These are phyloP conservation scores for Sinelater perroti DNA, from an alignment of 2,888 invertebrate genomes.

Conservation along the genomic window DNA sequence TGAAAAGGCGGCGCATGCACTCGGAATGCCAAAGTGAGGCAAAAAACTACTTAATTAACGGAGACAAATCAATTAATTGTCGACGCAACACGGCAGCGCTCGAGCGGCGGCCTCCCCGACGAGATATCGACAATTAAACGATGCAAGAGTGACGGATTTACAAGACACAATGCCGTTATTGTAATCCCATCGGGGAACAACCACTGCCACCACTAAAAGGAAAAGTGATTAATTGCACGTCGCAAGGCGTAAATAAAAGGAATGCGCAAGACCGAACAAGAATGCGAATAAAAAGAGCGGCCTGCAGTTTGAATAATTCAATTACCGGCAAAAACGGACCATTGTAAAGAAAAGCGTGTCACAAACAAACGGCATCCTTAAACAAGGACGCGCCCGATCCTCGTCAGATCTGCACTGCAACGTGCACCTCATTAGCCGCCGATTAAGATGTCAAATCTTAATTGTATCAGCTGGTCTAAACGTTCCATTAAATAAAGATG, in stretches of 20 bases:
- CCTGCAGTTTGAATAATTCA: slow-evolving; percentile 45
- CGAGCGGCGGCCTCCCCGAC: too few species aligned
- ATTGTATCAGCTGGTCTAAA: slow-evolving; percentile 45
- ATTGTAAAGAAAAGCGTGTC: slow-evolving; percentile 36
- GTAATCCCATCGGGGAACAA: slow-evolving; percentile 7
- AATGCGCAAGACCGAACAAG: slow-evolving; percentile 27
- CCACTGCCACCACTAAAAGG: slow-evolving; percentile 1
- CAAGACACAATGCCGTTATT: slow-evolving; percentile 1
- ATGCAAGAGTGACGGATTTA: slow-evolving; percentile 3
- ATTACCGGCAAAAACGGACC: slow-evolving; percentile 35
- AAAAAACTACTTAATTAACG: too few species aligned
- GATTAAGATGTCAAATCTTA: slow-evolving; percentile 48
- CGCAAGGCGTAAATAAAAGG: slow-evolving; percentile 30
- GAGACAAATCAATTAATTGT: too few species aligned
- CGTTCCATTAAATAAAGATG: slow-evolving; percentile 37
- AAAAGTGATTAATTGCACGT: slow-evolving; percentile 32
- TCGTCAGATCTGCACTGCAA: slow-evolving; percentile 32
- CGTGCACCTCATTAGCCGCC: slow-evolving; percentile 42
- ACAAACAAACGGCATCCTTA: slow-evolving; percentile 33
- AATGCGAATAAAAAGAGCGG: slow-evolving; percentile 33
- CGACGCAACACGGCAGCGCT: too few species aligned
- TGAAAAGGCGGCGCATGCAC: background rate
- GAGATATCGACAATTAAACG: background rate
- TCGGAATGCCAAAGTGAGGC: background rate
- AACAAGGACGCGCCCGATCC: slow-evolving; percentile 38